A percentile compares a stretch with the other conserved stretches of the same genome.
Evolutionary conservation across 1,140 invertebrate species (phyloP).

Genomic region (Drosophila mauritiana): DNA sequence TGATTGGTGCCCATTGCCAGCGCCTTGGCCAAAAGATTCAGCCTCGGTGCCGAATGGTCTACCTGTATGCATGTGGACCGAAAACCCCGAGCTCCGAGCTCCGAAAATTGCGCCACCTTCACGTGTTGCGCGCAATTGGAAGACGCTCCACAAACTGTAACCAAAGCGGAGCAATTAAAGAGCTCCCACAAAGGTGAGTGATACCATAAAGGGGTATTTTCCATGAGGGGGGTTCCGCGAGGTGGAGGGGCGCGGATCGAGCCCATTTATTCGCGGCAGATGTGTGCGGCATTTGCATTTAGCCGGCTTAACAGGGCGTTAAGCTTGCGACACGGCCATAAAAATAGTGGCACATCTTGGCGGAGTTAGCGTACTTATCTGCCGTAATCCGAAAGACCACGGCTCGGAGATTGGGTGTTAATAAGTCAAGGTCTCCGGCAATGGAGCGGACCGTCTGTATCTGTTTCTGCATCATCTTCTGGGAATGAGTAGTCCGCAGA

Average conservation of each 20-base stretch:
- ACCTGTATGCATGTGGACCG: slow-evolving; percentile 8
- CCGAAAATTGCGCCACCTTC: slow-evolving; percentile 78
- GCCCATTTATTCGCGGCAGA: slow-evolving; percentile 74
- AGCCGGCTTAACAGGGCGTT: slow-evolving; percentile 77
- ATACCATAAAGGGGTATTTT: not conserved
- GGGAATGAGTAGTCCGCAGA: slow-evolving; percentile 7
- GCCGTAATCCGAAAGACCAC: slow-evolving; percentile 27
- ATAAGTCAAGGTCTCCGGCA: slow-evolving; percentile 72
- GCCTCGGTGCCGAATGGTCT: slow-evolving; percentile 38
- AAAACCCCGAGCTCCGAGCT: slow-evolving; percentile 4
- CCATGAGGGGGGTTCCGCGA: not conserved
- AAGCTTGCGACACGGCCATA: slow-evolving; percentile 70
- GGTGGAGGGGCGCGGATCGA: slow-evolving; percentile 1
- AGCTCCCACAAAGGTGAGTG: slow-evolving; percentile 20
- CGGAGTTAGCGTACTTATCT: slow-evolving; percentile 19
- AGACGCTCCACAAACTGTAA: slow-evolving; percentile 44
- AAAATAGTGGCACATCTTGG: slow-evolving; percentile 36
- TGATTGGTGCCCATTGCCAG: slow-evolving; percentile 71
- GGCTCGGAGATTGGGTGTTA: slow-evolving; percentile 52
- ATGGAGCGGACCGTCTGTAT: slow-evolving; percentile 34
- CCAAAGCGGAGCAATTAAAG: slow-evolving; percentile 62
- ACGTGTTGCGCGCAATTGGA: slow-evolving; percentile 77
- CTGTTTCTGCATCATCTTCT: no score
- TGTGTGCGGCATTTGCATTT: slow-evolving; percentile 71
- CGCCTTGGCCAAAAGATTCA: slow-evolving; percentile 41